Base-by-base conservation (phyloP, 2,888 invertebrate species). In the Branchellion lobata region DNA sequence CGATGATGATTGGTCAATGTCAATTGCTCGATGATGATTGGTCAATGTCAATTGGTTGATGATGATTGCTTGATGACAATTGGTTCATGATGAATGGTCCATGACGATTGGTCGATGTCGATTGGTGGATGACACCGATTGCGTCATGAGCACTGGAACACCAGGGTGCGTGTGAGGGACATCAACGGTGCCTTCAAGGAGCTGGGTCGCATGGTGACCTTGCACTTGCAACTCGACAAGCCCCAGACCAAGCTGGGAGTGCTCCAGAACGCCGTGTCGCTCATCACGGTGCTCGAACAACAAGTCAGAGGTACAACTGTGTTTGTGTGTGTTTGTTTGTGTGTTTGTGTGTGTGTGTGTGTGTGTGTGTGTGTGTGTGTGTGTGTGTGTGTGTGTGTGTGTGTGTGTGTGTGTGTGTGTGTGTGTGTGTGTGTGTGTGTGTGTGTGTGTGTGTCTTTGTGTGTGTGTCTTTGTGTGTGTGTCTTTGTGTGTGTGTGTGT, bases 121-220 rank as follows among this genome's bases (percentile, higher is more conserved):
- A n/a, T n/a, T n/a, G n/a, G n/a, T n/a, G n/a, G n/a, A n/a, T n/a
- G n/a, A n/a, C n/a, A n/a, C n/a, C n/a, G n/a, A n/a, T n/a, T n/a
- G n/a, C n/a, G n/a, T n/a, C n/a, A n/a, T n/a, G n/a, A n/a, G n/a
- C n/a, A n/a, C n/a, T n/a, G n/a, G n/a, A n/a, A n/a, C n/a, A n/a
- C n/a, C 86, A 95, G 98, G 91, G 95, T 98, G 91, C 93, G 98
- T 86, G 98, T 99, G 88, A 92, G 97, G 85, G 98, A 98, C 88
- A 98, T 98, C 87, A 98, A 98, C 89, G 96, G 97, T 88, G 98
- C 98, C 81, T 91, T 98, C 83, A 99, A 98, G 89, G 97, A 98
- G 90, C 91, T 98, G 81, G 98, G 98, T 11, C 91, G 95, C 85
- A 98, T 98, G 96, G 96, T 96, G 88, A 94, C 95, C 92, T 93